These are phyloP conservation scores for Cheilosia impressa DNA, from an alignment of 2,888 invertebrate species.

Conservation along the genomic window DNA sequence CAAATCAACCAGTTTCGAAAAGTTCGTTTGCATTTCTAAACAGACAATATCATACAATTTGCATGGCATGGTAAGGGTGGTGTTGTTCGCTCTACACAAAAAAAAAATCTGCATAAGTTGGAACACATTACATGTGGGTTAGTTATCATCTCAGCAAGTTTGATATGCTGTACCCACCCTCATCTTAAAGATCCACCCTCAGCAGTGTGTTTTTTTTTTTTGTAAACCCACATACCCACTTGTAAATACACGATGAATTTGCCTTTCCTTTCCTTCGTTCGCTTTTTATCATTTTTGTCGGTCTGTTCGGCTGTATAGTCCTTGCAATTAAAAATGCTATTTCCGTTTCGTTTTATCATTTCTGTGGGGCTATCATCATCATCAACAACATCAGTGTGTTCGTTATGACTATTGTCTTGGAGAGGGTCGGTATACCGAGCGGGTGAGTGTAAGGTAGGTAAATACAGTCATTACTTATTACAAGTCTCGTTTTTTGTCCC, in stretches of 20 bases:
- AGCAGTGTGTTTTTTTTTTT: slow-evolving; percentile 17
- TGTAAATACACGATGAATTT: slow-evolving; percentile 31
- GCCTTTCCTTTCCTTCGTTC: not conserved
- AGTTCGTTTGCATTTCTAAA: no score
- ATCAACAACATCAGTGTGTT: slow-evolving; percentile 50
- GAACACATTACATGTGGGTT: slow-evolving; percentile 38
- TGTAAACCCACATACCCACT: slow-evolving; percentile 15
- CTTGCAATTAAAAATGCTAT: slow-evolving; percentile 70
- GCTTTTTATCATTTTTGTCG: slow-evolving; percentile 15
- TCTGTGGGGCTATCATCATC: slow-evolving; percentile 45
- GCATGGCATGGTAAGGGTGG: slow-evolving; percentile 26
- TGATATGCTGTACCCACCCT: slow-evolving; percentile 10
- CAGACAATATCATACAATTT: not conserved
- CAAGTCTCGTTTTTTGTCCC: slow-evolving; percentile 11
- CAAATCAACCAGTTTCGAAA: not conserved
- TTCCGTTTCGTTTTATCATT: slow-evolving; percentile 68
- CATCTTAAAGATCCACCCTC: slow-evolving; percentile 19
- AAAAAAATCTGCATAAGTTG: slow-evolving; percentile 27
- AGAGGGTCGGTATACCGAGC: not conserved
- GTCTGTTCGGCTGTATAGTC: slow-evolving; percentile 22
- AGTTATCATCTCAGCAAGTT: slow-evolving; percentile 33
- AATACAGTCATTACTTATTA: slow-evolving; percentile 64
- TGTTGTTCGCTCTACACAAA: slow-evolving; percentile 15
- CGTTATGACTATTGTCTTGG: slow-evolving; percentile 66
- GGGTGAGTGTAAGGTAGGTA: slow-evolving; percentile 26